Evolutionary conservation across 2,888 invertebrate species (phyloP).

Genomic region (Cistogaster globosa): DNA sequence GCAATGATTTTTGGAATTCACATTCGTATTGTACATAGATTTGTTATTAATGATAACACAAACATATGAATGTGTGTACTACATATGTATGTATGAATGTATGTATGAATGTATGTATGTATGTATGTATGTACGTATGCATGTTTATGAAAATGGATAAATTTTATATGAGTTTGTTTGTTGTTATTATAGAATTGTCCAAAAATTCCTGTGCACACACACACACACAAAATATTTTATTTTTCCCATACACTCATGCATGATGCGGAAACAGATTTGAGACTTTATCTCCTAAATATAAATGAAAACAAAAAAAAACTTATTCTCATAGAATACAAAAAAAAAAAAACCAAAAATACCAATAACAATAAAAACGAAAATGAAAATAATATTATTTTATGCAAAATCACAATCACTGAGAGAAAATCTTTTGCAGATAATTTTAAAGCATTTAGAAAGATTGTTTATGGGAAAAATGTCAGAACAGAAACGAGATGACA

Average conservation of each 20-base stretch:
- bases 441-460: slow-evolving; percentile 23
- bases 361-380: slow-evolving; percentile 38
- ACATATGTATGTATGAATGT: neutral
- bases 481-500: neutral
- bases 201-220: slow-evolving; percentile 42
- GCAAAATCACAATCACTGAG: slow-evolving; percentile 21
- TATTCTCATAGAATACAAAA: slow-evolving; percentile 16
- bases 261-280: slow-evolving; percentile 58
- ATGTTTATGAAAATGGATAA: neutral
- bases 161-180: neutral
- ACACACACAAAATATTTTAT: slow-evolving; percentile 3
- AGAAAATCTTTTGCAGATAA: slow-evolving; percentile 44
- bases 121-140: no score
- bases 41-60: slow-evolving; percentile 70
- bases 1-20: slow-evolving; percentile 49
- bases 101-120: neutral
- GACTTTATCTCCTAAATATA: slow-evolving; percentile 62
- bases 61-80: neutral
- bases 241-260: slow-evolving; percentile 28
- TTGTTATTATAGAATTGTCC: slow-evolving; percentile 34
- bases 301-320: slow-evolving; percentile 55
- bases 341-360: neutral
- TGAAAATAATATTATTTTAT: slow-evolving; percentile 51
- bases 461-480: neutral
- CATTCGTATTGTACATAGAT: slow-evolving; percentile 64